These are phyloP conservation scores for Thereva nobilitata DNA, from an alignment of 2,888 invertebrate genomes.

Conservation along the genomic window DNA sequence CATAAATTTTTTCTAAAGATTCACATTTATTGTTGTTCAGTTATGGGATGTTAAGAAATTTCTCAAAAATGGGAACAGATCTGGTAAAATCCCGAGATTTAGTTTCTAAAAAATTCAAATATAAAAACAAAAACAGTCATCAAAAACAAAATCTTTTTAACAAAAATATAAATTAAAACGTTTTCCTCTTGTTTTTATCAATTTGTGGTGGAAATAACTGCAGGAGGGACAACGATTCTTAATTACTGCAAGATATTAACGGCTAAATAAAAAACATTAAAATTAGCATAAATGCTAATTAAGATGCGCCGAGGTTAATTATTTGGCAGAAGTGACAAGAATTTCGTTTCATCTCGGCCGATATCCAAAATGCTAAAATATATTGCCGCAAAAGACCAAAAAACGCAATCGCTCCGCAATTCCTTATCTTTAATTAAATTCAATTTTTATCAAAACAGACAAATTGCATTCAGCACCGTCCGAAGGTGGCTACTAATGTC, in stretches of 20 bases:
- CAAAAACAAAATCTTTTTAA: no score
- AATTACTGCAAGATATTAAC: constrained; percentile 12
- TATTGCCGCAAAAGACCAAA: no score
- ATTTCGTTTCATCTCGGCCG: constrained; percentile 16
- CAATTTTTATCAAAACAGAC: constrained; percentile 40
- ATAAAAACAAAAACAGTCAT: no score
- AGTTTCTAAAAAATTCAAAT: no score
- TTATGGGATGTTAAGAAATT: no score
- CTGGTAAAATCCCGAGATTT: no score
- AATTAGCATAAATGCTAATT: constrained; percentile 37
- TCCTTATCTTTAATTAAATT: constrained; percentile 28
- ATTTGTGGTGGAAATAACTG: no score
- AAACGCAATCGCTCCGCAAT: background rate
- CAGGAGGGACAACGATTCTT: background rate
- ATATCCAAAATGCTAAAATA: background rate
- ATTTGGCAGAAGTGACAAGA: constrained; percentile 29
- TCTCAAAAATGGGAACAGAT: no score
- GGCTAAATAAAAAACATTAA: constrained; percentile 1
- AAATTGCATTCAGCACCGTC: constrained; percentile 38
- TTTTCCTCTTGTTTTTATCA: no score
- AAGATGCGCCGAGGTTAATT: constrained; percentile 32
- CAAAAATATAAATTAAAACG: no score
- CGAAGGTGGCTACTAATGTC: constrained; percentile 6
- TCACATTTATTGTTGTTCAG: no score
- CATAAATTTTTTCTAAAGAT: no score